Evolutionary conservation across 2,113 vertebrate genomes (phyloP).

Genomic region (Takifugu flavidus): DNA sequence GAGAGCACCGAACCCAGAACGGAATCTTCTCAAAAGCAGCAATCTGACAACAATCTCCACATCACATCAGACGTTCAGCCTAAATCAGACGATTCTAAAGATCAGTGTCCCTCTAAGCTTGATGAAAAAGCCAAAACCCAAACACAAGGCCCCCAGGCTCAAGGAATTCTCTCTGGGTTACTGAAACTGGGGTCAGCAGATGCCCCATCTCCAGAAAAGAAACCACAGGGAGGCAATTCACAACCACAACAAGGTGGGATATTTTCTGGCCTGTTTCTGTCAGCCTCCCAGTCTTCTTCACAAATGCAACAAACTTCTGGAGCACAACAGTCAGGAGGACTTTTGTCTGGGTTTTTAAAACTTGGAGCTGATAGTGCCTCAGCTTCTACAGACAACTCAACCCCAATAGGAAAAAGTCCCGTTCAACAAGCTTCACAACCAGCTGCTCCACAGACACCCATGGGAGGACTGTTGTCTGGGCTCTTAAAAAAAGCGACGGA

Average conservation of each 20-base stretch:
- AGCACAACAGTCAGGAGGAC: constrained; percentile 53
- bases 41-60: constrained; percentile 12
- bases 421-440: constrained; percentile 37
- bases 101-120: constrained; percentile 14
- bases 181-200: constrained; percentile 75
- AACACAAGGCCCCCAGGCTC: constrained; percentile 34
- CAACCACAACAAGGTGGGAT: constrained; percentile 69
- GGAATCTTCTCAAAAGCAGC: constrained; percentile 29
- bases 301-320: constrained; percentile 41
- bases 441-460: constrained; percentile 22
- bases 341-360: constrained; percentile 71
- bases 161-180: constrained; percentile 63
- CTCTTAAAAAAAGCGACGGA: constrained; percentile 67
- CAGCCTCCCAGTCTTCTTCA: constrained; percentile 36
- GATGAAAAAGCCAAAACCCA: constrained; percentile 19
- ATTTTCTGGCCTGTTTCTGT: constrained; percentile 71
- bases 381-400: constrained; percentile 37
- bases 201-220: constrained; percentile 46
- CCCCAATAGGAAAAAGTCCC: constrained; percentile 26
- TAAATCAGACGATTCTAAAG: constrained; percentile 20
- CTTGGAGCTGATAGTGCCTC: constrained; percentile 58
- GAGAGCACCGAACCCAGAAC: neutral
- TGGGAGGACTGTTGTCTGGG: constrained; percentile 62
- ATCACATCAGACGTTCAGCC: constrained; percentile 9
- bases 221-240: constrained; percentile 34